Evolutionary conservation across 2,113 vertebrate genomes (phyloP).

Genomic region (Phyllopteryx taeniolatus): DNA sequence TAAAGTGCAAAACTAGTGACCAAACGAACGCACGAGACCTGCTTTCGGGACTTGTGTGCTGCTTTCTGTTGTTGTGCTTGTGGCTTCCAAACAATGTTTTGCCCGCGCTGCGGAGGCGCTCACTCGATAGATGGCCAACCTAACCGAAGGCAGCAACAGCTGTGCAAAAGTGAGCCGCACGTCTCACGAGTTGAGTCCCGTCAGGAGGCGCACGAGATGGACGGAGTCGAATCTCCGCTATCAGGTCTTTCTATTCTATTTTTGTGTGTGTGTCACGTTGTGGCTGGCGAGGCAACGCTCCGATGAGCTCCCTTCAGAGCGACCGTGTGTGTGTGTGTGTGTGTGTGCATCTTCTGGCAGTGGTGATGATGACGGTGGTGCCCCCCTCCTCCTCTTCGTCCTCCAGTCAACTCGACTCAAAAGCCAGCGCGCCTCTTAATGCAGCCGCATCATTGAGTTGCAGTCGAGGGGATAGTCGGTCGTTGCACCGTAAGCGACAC

Average conservation of each 20-base stretch:
- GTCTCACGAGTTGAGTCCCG: slow-evolving; percentile 58
- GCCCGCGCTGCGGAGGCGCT: slow-evolving; percentile 46
- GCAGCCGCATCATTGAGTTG: slow-evolving; percentile 28
- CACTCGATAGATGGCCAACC: no score
- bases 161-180: slow-evolving; percentile 13
- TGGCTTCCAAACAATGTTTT: slow-evolving; percentile 12
- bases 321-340: neutral
- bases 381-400: neutral
- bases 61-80: slow-evolving; percentile 52
- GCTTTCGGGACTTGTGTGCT: neutral
- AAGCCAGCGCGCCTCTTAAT: slow-evolving; percentile 28
- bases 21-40: no score
- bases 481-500: slow-evolving; percentile 9
- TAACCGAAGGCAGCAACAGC: slow-evolving; percentile 1
- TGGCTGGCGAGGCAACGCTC: neutral
- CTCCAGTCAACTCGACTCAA: slow-evolving; percentile 51
- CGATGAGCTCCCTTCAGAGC: neutral
- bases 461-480: neutral
- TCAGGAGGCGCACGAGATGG: slow-evolving; percentile 28
- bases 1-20: neutral
- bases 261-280: neutral
- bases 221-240: slow-evolving; percentile 2
- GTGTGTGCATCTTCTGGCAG: neutral
- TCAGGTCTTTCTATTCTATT: neutral
- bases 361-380: neutral